Percentiles rank a stretch among this genome's conserved stretches.
phyloP scores from a whole-genome alignment of 2,113 vertebrate genomes.

The Picathartes gymnocephalus region DNA sequence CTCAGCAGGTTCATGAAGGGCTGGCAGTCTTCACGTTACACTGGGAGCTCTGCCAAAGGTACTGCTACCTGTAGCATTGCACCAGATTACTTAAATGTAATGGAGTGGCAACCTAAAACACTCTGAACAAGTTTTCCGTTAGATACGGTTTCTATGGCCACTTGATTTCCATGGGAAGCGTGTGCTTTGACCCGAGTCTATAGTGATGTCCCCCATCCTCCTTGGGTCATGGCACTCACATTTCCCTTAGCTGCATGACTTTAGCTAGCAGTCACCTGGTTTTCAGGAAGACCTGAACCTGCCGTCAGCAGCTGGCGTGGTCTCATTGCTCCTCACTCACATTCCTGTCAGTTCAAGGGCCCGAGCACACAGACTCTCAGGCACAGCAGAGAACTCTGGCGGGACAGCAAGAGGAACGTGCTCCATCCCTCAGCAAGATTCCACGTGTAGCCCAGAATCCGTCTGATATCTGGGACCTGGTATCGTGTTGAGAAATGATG shows the following conservation, averaged over 20 bases:
- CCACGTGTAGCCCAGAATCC: fast-evolving
- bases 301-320: too few species aligned
- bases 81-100: not conserved
- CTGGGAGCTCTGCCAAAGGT: not conserved
- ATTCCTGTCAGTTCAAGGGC: not conserved
- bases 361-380: not conserved
- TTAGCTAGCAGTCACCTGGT: too few species aligned
- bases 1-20: not conserved
- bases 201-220: not conserved
- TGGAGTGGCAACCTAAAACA: not conserved
- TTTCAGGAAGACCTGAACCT: not conserved
- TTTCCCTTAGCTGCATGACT: not conserved
- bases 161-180: not conserved
- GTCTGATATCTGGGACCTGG: fast-evolving
- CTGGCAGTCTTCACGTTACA: fast-evolving
- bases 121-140: not conserved
- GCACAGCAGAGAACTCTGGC: not conserved
- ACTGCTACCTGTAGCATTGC: not conserved
- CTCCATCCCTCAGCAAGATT: not conserved
- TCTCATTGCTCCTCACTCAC: not conserved
- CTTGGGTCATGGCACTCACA: not conserved
- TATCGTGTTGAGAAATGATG: fast-evolving
- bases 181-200: not conserved
- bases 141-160: not conserved
- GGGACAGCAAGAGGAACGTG: fast-evolving